Evolutionary conservation across 1,140 invertebrate species (phyloP), one percentile per base, ranked within the genome.

Genomic region (Aphelenchoides besseyi): DNA sequence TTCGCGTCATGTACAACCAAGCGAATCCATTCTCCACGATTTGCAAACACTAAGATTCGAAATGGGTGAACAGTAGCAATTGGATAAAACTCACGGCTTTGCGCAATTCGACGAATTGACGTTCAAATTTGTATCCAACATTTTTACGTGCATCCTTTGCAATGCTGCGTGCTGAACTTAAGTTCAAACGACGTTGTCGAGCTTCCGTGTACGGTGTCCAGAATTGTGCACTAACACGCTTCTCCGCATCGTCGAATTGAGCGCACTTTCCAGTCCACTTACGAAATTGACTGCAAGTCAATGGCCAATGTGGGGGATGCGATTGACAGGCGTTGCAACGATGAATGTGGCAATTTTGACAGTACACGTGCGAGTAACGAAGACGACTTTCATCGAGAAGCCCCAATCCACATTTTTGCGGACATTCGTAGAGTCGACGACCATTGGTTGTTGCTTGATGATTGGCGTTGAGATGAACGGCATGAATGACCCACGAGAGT

Each of bases 101-200:
- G 63, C 61, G 61, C 18, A 69, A 29, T 1, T 69, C 67, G 29
- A 70, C 61, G 67, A 69, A 69, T 28, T 71, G 59, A 23, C 67
- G 67, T 29, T 69, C 67, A 16, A 69, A 68, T 3, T 69, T 69
- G 67, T 69, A 69, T 12, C 36, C 67, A 29, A 37, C 68, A 16
- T 32, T 68, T 62, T 69, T 69, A n/a, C 64, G 61, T 12, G 32
- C 26, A 1, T 69, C 68, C 61, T 71, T 69, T 64, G 67, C 67
- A 16, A 69, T 16, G 5, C 18, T 30, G 5, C 33, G 61, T 35
- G 23, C 61, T 12, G 67, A 12, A n/a, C 18, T n/a, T 62, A 71
- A 18, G 26, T 70, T 29, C 12, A 3, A 18, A 29, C 62, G 62
- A 8, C 30, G 33, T 52, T 66, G 5, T 5, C 62, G 30, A 8